These are phyloP conservation scores for Patagioenas fasciata DNA, from an alignment of 2,113 vertebrate genomes.

Conservation along the genomic window DNA sequence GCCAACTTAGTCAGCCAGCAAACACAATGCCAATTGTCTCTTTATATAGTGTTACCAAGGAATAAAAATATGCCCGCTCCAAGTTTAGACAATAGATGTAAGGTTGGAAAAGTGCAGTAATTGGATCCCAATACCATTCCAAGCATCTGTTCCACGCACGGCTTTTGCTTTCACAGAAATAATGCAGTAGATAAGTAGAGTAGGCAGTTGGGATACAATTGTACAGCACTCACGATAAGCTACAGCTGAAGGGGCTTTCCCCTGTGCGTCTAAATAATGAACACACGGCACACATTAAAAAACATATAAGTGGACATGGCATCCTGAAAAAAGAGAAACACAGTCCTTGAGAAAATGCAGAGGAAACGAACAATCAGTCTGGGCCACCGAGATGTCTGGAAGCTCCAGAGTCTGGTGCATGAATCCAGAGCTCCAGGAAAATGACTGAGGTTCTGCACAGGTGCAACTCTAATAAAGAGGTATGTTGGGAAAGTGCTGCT, in stretches of 20 bases:
- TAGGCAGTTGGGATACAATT: slow-evolving; percentile 14
- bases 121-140: slow-evolving; percentile 66
- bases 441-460: neutral
- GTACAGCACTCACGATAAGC: neutral
- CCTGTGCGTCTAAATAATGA: neutral
- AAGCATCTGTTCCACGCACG: slow-evolving; percentile 57
- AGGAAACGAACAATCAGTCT: neutral
- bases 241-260: slow-evolving; percentile 44
- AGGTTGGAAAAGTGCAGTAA: slow-evolving; percentile 70
- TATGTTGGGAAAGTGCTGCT: neutral
- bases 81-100: slow-evolving; percentile 79
- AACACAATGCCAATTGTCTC: slow-evolving; percentile 50
- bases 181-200: slow-evolving; percentile 50
- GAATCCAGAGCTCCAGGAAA: neutral
- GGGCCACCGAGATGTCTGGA: neutral
- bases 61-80: slow-evolving; percentile 71
- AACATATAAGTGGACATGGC: slow-evolving; percentile 9
- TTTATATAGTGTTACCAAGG: slow-evolving; percentile 70
- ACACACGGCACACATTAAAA: neutral
- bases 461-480: neutral
- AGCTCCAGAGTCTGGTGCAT: neutral
- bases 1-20: slow-evolving; percentile 47
- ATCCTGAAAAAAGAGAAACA: neutral
- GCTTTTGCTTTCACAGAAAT: slow-evolving; percentile 66
- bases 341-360: neutral